These are phyloP conservation scores for Hedychridium roseum DNA, from an alignment of 2,888 invertebrate species.

Conservation along the genomic window DNA sequence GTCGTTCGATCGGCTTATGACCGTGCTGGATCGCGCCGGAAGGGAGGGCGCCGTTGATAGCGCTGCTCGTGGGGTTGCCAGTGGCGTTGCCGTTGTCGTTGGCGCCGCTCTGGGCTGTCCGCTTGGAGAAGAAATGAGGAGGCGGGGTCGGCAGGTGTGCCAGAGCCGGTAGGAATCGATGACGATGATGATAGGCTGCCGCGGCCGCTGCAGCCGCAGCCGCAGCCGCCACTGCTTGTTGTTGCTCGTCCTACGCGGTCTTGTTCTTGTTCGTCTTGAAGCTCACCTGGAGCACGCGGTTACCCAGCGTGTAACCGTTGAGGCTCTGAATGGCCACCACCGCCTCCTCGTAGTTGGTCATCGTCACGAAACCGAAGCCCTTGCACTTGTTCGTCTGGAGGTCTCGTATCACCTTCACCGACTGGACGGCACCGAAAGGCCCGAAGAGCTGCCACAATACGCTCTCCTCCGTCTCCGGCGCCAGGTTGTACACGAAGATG, in stretches of 20 bases:
- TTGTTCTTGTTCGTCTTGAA: constrained; percentile 88
- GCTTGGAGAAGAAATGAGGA: constrained; percentile 22
- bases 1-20: neutral
- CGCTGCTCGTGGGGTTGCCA: constrained; percentile 17
- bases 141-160: constrained; percentile 15
- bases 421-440: constrained; percentile 92
- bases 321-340: constrained; percentile 90
- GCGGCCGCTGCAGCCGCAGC: constrained; percentile 27
- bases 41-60: constrained; percentile 25
- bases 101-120: constrained; percentile 15
- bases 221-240: constrained; percentile 31
- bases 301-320: constrained; percentile 90
- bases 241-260: constrained; percentile 70
- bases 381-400: constrained; percentile 93
- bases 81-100: constrained; percentile 15
- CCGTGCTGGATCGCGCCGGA: constrained; percentile 16
- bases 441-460: constrained; percentile 96
- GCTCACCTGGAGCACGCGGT: constrained; percentile 90
- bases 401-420: constrained; percentile 92
- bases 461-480: constrained; percentile 95
- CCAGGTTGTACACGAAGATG: constrained; percentile 95
- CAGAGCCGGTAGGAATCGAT: constrained; percentile 12
- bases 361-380: constrained; percentile 93
- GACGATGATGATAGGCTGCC: constrained; percentile 27
- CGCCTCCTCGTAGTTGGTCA: constrained; percentile 95